Conservation (phyloP, 92 coral and sea anemone species). For the Porites lobata region DNA sequence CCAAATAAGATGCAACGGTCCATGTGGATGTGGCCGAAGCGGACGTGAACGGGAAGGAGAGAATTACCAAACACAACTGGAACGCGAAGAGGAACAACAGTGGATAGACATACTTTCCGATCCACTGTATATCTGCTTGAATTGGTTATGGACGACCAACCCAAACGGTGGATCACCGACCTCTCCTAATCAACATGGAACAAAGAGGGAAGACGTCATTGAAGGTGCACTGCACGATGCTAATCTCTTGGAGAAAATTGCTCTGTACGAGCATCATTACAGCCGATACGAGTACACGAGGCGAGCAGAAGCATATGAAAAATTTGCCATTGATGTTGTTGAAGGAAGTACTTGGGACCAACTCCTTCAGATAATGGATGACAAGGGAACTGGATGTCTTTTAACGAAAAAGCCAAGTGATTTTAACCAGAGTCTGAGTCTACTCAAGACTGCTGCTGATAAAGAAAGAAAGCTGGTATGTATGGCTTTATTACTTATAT, state of each 20-base stretch:
- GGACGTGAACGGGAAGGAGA: neutral
- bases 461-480: conserved; percentile 15
- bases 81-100: conserved; percentile 14
- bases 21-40: too few species aligned
- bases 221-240: conserved; percentile 11
- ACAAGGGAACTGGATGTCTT: conserved; percentile 21
- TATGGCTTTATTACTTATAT: too few species aligned
- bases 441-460: conserved; percentile 32
- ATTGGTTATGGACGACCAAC: conserved; percentile 22
- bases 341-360: conserved; percentile 10
- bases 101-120: conserved; percentile 25
- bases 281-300: conserved; percentile 26
- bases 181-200: neutral
- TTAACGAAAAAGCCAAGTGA: neutral
- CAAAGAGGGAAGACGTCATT: neutral
- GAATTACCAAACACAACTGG: neutral
- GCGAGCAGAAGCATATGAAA: conserved; percentile 11
- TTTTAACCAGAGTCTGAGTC: conserved; percentile 22
- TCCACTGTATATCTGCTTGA: conserved; percentile 31
- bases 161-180: neutral
- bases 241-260: conserved; percentile 34
- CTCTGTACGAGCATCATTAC: conserved; percentile 27
- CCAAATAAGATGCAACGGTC: neutral
- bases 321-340: conserved; percentile 23
- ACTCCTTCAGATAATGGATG: conserved; percentile 18